phyloP scores from a whole-genome alignment of 2,113 vertebrate species.

The Eulemur rufifrons region DNA sequence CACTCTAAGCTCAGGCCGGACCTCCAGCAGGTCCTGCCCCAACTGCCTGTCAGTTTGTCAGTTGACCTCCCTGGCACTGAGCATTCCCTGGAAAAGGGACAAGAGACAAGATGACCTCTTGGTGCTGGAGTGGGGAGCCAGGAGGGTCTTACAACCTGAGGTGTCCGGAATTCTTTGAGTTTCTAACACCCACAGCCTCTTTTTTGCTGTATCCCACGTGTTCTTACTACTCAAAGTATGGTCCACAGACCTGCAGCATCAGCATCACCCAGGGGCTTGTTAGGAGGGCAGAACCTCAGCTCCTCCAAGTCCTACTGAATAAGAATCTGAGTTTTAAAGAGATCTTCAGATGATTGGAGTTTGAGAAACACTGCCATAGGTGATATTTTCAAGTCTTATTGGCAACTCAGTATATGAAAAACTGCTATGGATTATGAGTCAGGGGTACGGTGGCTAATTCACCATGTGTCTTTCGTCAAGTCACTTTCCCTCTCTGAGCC shows the following conservation, averaged over 20 bases:
- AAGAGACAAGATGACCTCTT: neutral
- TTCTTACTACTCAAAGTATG: neutral
- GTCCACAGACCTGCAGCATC: rapidly evolving
- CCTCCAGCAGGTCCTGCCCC: too few relatives aligned
- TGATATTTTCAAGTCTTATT: neutral
- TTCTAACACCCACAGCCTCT: neutral
- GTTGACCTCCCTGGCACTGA: neutral
- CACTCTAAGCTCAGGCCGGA: neutral
- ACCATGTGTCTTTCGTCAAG: neutral
- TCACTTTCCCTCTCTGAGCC: neutral
- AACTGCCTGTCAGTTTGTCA: neutral
- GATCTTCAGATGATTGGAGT: neutral
- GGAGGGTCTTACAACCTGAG: neutral
- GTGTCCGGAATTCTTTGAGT: neutral
- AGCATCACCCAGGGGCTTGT: neutral
- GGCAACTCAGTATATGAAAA: neutral
- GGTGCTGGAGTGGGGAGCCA: neutral
- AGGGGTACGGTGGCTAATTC: neutral
- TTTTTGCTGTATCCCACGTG: neutral
- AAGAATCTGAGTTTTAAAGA: neutral
- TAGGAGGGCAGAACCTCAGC: neutral
- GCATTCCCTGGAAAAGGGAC: neutral
- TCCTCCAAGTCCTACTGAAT: neutral
- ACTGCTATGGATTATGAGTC: neutral
- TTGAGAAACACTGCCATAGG: neutral